A percentile compares a stretch with the other conserved stretches of the same genome.
phyloP scores from a whole-genome alignment of 2,888 invertebrate species.

The Timandra comae region DNA sequence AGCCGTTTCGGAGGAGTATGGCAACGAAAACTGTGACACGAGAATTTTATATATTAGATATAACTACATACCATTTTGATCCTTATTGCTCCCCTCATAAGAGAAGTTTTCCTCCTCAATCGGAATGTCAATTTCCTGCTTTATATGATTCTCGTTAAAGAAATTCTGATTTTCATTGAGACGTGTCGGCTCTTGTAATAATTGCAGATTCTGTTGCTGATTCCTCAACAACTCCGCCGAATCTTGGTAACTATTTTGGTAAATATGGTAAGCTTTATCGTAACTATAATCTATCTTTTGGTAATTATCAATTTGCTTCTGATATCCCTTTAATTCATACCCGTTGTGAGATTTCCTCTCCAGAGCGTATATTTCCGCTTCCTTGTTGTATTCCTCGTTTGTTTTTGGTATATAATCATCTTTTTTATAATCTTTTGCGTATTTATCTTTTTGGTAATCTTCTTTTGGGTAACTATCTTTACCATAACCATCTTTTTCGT shows the following conservation, averaged over 20 bases:
- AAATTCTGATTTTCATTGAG: slow-evolving; percentile 55
- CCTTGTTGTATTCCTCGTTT: slow-evolving; percentile 64
- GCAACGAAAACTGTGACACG: too few relatives aligned
- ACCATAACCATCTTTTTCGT: slow-evolving; percentile 9
- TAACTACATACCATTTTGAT: slow-evolving; percentile 39
- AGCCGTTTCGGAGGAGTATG: too few relatives aligned
- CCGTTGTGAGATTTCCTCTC: slow-evolving; percentile 50
- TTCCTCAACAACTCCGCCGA: slow-evolving; percentile 50
- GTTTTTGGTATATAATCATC: slow-evolving; percentile 60
- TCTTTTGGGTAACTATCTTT: slow-evolving; percentile 8
- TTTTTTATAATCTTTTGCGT: slow-evolving; percentile 49
- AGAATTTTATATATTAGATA: too few relatives aligned
- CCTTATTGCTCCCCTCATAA: slow-evolving; percentile 53
- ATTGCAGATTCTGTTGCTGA: slow-evolving; percentile 59
- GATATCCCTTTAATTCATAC: too few relatives aligned
- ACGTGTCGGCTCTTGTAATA: slow-evolving; percentile 55
- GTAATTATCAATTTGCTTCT: too few relatives aligned
- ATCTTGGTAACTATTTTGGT: slow-evolving; percentile 36
- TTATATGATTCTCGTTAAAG: slow-evolving; percentile 60
- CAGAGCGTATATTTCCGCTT: slow-evolving; percentile 60
- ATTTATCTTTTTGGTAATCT: slow-evolving; percentile 13
- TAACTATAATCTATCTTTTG: slow-evolving; percentile 3
- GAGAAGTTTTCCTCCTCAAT: slow-evolving; percentile 55
- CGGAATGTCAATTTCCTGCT: slow-evolving; percentile 55
- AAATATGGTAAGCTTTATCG: slow-evolving; percentile 8